Evolutionary conservation across 2,113 vertebrate species (phyloP).

Genomic region (Microcebus murinus): DNA sequence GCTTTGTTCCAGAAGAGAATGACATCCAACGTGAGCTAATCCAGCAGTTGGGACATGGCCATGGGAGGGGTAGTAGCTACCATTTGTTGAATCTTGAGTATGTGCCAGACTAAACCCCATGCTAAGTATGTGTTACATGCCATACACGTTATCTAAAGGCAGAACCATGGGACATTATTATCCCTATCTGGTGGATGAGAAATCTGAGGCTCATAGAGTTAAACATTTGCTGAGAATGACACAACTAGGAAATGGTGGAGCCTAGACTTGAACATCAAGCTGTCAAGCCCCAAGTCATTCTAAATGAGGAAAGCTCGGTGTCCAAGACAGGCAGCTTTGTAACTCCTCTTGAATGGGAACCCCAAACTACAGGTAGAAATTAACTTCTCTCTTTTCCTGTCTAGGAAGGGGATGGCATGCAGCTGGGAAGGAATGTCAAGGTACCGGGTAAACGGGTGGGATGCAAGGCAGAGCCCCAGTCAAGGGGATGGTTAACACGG

Average conservation of each 20-base stretch:
- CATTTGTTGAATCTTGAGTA: not conserved
- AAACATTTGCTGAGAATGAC: not conserved
- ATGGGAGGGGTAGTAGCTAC: not conserved
- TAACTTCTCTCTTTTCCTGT: not conserved
- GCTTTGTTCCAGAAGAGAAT: not conserved
- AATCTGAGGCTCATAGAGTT: not conserved
- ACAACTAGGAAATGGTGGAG: not conserved
- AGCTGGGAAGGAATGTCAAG: not conserved
- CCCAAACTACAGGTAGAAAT: not conserved
- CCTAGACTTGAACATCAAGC: not conserved
- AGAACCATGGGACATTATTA: not conserved
- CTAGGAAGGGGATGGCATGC: not conserved
- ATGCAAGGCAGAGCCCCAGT: not conserved
- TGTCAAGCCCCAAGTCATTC: not conserved
- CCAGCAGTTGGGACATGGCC: not conserved
- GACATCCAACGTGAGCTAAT: not conserved
- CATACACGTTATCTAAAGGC: not conserved
- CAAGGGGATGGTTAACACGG: not conserved
- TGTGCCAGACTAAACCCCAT: not conserved
- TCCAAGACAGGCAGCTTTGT: not conserved
- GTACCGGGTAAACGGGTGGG: not conserved
- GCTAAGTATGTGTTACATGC: not conserved
- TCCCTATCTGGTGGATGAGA: not conserved
- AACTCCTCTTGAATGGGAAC: not conserved
- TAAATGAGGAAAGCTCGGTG: not conserved